Percentiles rank a stretch among this genome's conserved stretches.
Evolutionary conservation across 1,140 invertebrate genomes (phyloP).

Genomic region (Amphibalanus amphitrite): DNA sequence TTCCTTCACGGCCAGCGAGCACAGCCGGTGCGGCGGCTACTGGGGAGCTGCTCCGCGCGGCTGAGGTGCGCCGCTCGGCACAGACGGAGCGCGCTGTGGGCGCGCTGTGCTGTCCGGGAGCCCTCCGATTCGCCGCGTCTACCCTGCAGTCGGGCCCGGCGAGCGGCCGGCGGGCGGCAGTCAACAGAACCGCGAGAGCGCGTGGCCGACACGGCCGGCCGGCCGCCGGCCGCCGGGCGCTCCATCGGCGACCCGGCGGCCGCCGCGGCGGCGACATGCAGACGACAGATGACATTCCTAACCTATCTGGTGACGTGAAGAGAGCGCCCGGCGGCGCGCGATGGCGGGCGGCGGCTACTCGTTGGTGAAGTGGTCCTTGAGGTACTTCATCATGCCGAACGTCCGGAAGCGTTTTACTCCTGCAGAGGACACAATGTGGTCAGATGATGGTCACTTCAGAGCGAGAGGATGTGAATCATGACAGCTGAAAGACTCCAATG

Average conservation of each 20-base stretch:
- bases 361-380: constrained; percentile 61
- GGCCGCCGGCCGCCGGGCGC: no score
- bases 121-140: not conserved
- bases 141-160: not conserved
- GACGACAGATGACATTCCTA: not conserved
- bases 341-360: not conserved
- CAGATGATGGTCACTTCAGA: no score
- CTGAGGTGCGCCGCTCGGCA: no score
- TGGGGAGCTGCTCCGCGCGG: no score
- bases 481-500: no score
- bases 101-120: no score
- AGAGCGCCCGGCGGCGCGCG: not conserved
- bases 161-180: not conserved
- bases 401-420: constrained; percentile 72
- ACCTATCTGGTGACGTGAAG: constrained; percentile 1
- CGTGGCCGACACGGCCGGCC: no score
- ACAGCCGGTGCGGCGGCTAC: not conserved
- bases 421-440: constrained; percentile 16
- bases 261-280: not conserved
- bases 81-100: no score
- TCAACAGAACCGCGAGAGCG: not conserved
- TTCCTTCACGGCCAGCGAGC: not conserved
- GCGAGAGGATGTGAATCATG: no score
- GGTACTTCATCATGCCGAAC: constrained; percentile 88
- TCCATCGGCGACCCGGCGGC: not conserved